These are phyloP conservation scores for Phrynosoma blainvillii DNA, from an alignment of 2,113 vertebrate species.

Conservation along the genomic window DNA sequence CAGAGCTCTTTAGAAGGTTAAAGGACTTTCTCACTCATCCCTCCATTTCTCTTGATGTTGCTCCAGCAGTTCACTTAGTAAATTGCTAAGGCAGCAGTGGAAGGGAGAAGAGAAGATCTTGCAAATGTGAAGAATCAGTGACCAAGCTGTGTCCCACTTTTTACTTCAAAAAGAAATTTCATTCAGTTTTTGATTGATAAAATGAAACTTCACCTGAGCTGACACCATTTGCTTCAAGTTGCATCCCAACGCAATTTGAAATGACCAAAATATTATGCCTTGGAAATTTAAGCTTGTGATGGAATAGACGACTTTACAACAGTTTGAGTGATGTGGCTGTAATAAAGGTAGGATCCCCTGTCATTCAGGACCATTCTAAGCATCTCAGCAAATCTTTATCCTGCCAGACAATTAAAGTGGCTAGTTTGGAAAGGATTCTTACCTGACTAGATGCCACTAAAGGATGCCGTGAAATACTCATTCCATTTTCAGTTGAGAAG, in stretches of 20 bases:
- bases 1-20: neutral
- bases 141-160: neutral
- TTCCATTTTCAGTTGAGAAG: neutral
- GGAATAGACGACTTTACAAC: constrained; percentile 27
- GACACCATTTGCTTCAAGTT: constrained; percentile 22
- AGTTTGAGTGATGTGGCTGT: constrained; percentile 20
- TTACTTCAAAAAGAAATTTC: constrained; percentile 22
- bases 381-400: constrained; percentile 20
- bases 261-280: neutral
- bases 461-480: neutral
- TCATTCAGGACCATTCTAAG: neutral
- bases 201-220: constrained; percentile 32
- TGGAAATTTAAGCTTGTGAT: constrained; percentile 7
- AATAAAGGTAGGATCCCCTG: constrained; percentile 9
- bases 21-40: neutral
- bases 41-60: neutral
- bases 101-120: neutral
- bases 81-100: neutral
- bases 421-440: neutral
- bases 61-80: neutral
- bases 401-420: constrained; percentile 11
- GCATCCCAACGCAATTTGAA: constrained; percentile 30
- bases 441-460: neutral
- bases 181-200: neutral
- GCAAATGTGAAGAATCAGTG: neutral